Evolutionary conservation across 2,797 vertebrate genomes (phyloP).

Genomic region (Epinephelus awoara): DNA sequence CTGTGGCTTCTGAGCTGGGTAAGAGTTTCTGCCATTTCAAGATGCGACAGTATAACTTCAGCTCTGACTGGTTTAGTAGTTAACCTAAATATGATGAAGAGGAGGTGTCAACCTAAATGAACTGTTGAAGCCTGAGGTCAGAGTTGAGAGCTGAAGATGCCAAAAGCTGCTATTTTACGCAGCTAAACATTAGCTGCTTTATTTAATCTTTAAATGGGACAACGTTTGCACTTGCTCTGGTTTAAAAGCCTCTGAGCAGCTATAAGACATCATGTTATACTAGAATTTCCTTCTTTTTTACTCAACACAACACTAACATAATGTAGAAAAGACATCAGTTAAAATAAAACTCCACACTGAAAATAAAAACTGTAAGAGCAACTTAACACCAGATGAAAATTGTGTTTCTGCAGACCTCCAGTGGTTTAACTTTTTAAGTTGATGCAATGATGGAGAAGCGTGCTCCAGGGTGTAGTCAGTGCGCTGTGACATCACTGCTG

Average conservation of each 20-base stretch:
- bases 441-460: not conserved
- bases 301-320: not conserved
- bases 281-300: not conserved
- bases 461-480: not conserved
- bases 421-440: not conserved
- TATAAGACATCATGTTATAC: not conserved
- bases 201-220: not conserved
- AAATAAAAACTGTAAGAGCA: not conserved
- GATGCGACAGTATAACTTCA: conserved; percentile 19
- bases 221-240: not conserved
- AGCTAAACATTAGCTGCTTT: not conserved
- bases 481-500: not conserved
- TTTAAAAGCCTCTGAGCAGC: not conserved
- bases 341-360: not conserved
- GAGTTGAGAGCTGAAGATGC: not conserved
- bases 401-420: not conserved
- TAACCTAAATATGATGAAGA: conserved; percentile 10
- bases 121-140: conserved; percentile 1
- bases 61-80: conserved; percentile 1
- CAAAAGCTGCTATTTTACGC: not conserved
- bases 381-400: not conserved
- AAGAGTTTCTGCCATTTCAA: conserved; percentile 24
- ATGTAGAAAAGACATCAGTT: not conserved
- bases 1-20: conserved; percentile 19
- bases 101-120: not conserved